Conservation (phyloP, 2,888 invertebrate genomes). For the Miltochrista miniata region DNA sequence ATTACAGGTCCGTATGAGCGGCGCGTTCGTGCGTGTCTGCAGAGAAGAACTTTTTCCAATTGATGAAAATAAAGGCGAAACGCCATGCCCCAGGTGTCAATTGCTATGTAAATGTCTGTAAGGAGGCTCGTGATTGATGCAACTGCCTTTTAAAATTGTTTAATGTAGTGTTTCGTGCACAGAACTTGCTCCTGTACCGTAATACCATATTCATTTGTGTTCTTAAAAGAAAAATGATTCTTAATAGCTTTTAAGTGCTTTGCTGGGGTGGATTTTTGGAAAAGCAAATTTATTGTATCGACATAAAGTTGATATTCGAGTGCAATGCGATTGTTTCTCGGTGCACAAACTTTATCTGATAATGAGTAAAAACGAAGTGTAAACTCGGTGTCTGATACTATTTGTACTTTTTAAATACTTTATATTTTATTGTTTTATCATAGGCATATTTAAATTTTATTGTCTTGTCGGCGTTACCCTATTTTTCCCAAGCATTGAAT, state of each 20-base stretch:
- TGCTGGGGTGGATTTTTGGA: no score
- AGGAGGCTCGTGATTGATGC: slow-evolving; percentile 45
- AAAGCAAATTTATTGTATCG: no score
- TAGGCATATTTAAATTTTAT: no score
- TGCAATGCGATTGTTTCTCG: no score
- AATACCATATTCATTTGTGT: neutral
- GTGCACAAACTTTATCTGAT: no score
- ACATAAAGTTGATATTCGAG: no score
- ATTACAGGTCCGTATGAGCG: slow-evolving; percentile 49
- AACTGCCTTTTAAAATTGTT: slow-evolving; percentile 25
- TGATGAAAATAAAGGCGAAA: slow-evolving; percentile 26
- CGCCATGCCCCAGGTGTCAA: slow-evolving; percentile 59
- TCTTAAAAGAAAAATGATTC: slow-evolving; percentile 9
- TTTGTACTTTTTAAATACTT: no score
- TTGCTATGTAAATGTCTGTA: slow-evolving; percentile 56
- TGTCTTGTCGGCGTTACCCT: no score
- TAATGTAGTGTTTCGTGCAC: neutral
- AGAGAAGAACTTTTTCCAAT: slow-evolving; percentile 17
- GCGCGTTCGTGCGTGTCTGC: slow-evolving; percentile 30
- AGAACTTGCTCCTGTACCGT: neutral
- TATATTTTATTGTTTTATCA: no score
- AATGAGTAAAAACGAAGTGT: no score
- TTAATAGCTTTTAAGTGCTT: neutral
- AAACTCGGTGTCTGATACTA: no score
- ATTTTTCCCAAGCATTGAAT: no score